These are phyloP conservation scores for Charina bottae DNA, from an alignment of 2,113 vertebrate species.

Conservation along the genomic window DNA sequence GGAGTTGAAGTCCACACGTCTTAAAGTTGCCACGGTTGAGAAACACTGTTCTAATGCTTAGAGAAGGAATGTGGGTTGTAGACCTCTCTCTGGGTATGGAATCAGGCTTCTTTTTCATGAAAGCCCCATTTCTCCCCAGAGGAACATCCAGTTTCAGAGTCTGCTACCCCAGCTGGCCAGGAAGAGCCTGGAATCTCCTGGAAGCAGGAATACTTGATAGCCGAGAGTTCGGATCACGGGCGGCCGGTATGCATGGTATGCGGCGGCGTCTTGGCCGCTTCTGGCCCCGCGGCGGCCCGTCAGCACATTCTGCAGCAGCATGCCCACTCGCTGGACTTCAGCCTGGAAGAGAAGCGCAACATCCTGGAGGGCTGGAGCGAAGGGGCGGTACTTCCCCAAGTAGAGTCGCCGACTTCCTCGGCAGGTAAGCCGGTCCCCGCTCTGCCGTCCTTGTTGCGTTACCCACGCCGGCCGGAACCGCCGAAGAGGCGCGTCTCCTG, in stretches of 20 bases:
- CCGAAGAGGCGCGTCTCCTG: background rate
- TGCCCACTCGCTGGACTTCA: conserved; percentile 79
- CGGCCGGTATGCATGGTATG: conserved; percentile 88
- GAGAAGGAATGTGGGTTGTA: no score
- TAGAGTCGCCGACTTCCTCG: background rate
- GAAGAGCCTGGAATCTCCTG: conserved; percentile 36
- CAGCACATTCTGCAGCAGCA: conserved; percentile 84
- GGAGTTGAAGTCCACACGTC: background rate
- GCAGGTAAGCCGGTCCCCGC: conserved; percentile 67
- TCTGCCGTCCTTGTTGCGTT: rapidly evolving
- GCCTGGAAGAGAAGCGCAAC: conserved; percentile 69
- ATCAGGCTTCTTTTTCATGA: background rate
- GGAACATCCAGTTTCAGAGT: background rate
- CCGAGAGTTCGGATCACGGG: conserved; percentile 79
- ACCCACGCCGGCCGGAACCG: background rate
- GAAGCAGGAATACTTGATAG: conserved; percentile 82
- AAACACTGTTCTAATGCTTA: background rate
- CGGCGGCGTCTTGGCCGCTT: conserved; percentile 79
- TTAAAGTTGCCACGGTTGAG: background rate
- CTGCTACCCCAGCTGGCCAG: background rate
- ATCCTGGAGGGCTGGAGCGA: conserved; percentile 87
- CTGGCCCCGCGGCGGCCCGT: conserved; percentile 74
- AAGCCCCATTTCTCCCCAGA: background rate
- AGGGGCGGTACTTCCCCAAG: conserved; percentile 76
- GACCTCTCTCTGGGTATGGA: background rate